Conservation (phyloP, 2,113 vertebrate species). For the Dermatemys mawii region DNA sequence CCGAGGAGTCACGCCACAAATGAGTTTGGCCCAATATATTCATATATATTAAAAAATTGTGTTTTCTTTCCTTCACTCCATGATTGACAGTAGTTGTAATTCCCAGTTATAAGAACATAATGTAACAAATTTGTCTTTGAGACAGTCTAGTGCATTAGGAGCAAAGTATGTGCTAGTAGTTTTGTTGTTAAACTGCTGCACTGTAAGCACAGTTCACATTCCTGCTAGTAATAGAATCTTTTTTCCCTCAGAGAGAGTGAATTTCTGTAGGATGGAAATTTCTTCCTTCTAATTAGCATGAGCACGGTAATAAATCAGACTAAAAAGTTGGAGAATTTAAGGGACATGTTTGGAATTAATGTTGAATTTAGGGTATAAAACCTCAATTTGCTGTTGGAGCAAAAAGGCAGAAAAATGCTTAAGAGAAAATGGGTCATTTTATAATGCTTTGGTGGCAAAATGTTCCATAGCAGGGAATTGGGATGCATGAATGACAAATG, state of each 20-base stretch:
- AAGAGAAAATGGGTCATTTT: slow-evolving; percentile 24
- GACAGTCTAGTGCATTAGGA: neutral
- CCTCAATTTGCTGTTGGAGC: slow-evolving; percentile 12
- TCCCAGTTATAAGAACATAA: neutral
- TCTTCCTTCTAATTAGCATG: slow-evolving; percentile 27
- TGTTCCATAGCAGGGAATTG: neutral
- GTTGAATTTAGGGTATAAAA: slow-evolving; percentile 17
- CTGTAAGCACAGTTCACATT: neutral
- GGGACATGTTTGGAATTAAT: slow-evolving; percentile 6
- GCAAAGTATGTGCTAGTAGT: neutral
- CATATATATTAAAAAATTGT: neutral
- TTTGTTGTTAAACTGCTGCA: slow-evolving; percentile 32
- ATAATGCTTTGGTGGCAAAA: slow-evolving; percentile 19
- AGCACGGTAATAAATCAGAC: slow-evolving; percentile 6
- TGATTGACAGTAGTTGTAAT: slow-evolving; percentile 2
- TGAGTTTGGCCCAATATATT: neutral
- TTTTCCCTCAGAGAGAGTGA: neutral
- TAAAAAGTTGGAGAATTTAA: slow-evolving; percentile 39
- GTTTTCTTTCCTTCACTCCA: neutral
- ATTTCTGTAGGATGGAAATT: slow-evolving; percentile 36
- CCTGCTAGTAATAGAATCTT: neutral
- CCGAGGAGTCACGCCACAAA: neutral
- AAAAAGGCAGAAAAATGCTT: neutral
- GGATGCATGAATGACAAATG: slow-evolving; percentile 18
- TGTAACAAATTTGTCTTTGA: slow-evolving; percentile 21